Evolutionary conservation across 2,888 invertebrate species (phyloP).

Genomic region (Troides aeacus): DNA sequence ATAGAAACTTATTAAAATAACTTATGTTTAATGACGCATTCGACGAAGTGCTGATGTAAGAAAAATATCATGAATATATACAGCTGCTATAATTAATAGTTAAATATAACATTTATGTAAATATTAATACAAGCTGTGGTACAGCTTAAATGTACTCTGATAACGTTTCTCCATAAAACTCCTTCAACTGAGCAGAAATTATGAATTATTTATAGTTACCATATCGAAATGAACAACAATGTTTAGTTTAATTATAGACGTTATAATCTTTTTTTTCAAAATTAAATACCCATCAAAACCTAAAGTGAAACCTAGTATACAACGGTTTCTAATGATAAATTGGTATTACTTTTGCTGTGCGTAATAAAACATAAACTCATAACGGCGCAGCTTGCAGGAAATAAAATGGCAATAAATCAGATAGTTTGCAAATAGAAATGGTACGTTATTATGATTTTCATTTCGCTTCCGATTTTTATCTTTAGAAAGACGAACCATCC

Average conservation of each 20-base stretch:
- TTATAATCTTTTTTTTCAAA: not conserved
- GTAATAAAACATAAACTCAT: conserved; percentile 13
- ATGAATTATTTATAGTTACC: too few species aligned
- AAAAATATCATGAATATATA: too few species aligned
- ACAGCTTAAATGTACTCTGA: too few species aligned
- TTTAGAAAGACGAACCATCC: conserved; percentile 48
- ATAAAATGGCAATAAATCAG: conserved; percentile 24
- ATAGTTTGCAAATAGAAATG: conserved; percentile 40
- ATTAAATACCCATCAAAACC: not conserved
- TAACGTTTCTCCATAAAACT: too few species aligned
- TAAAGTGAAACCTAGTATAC: not conserved
- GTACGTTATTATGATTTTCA: conserved; percentile 33
- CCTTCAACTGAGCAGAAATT: too few species aligned
- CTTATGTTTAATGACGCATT: too few species aligned
- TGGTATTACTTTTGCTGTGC: not conserved
- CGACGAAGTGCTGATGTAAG: too few species aligned
- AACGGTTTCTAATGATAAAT: not conserved
- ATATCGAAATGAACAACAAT: too few species aligned
- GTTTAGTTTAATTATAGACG: not conserved
- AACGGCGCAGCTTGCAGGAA: conserved; percentile 8
- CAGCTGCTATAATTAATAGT: too few species aligned
- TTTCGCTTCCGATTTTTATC: conserved; percentile 40
- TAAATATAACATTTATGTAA: too few species aligned
- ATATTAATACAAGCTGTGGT: too few species aligned
- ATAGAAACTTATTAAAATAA: too few species aligned